Conservation (phyloP, 2,888 invertebrate species). For the Eurois occulta region DNA sequence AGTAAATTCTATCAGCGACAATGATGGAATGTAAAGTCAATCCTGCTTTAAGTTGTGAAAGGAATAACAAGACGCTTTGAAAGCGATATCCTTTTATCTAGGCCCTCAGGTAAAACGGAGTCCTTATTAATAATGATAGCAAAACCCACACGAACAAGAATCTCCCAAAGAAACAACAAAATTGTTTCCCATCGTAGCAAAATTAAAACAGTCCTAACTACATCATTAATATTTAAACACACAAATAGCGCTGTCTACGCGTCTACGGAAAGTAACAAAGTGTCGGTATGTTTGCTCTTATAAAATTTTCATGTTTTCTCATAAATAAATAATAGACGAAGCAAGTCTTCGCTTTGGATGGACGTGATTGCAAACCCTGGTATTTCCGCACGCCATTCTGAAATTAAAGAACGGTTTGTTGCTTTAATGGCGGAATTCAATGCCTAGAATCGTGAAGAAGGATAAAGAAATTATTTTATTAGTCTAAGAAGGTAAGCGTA, state of each 20-base stretch:
- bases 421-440: conserved; percentile 25
- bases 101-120: background rate
- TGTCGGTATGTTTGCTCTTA: conserved; percentile 69
- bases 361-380: conserved; percentile 62
- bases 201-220: conserved; percentile 50
- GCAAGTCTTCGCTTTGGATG: conserved; percentile 57
- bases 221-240: conserved; percentile 57
- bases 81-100: background rate
- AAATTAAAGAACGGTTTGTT: conserved; percentile 41
- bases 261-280: conserved; percentile 51
- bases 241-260: conserved; percentile 42
- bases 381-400: conserved; percentile 47
- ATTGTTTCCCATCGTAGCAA: conserved; percentile 18
- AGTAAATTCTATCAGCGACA: too few relatives aligned
- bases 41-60: background rate
- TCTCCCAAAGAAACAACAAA: background rate
- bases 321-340: conserved; percentile 81
- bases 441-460: conserved; percentile 1
- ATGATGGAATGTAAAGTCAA: too few relatives aligned
- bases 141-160: background rate
- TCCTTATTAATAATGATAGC: background rate
- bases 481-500: background rate
- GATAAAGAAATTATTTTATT: conserved; percentile 5
- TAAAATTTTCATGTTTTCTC: conserved; percentile 80
- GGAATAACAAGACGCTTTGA: background rate